These are phyloP conservation scores for Pterocles orientalis DNA, from an alignment of 2,113 vertebrate genomes.

Conservation along the genomic window DNA sequence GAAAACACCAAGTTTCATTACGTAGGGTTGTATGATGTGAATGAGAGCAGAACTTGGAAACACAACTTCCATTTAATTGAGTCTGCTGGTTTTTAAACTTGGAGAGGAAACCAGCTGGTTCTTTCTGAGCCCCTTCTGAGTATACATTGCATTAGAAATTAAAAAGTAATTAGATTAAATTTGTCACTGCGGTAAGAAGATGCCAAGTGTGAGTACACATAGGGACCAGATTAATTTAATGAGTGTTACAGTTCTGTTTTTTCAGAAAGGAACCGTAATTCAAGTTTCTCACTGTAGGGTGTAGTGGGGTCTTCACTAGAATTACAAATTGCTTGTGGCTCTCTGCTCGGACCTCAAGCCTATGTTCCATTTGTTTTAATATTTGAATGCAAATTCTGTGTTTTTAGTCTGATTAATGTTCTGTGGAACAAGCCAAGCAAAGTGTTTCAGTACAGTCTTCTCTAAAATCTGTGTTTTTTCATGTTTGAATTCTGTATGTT, in stretches of 20 bases:
- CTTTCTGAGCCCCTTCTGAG: not conserved
- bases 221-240: not conserved
- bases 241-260: not conserved
- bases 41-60: not conserved
- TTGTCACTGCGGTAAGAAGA: not conserved
- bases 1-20: not conserved
- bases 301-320: not conserved
- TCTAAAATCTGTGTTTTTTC: constrained; percentile 18
- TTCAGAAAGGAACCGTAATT: not conserved
- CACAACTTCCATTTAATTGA: not conserved
- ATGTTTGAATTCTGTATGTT: not conserved
- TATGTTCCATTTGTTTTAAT: constrained; percentile 17
- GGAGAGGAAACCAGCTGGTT: not conserved
- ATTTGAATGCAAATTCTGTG: not conserved
- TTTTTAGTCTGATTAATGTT: not conserved
- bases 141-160: not conserved
- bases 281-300: not conserved
- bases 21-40: not conserved
- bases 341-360: not conserved
- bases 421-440: not conserved
- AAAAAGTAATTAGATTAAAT: constrained; percentile 5
- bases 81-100: not conserved
- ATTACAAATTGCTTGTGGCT: not conserved
- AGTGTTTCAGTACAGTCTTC: not conserved
- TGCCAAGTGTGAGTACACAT: not conserved